Conservation (phyloP, 2,797 vertebrate genomes). For the Hyperoplus immaculatus region DNA sequence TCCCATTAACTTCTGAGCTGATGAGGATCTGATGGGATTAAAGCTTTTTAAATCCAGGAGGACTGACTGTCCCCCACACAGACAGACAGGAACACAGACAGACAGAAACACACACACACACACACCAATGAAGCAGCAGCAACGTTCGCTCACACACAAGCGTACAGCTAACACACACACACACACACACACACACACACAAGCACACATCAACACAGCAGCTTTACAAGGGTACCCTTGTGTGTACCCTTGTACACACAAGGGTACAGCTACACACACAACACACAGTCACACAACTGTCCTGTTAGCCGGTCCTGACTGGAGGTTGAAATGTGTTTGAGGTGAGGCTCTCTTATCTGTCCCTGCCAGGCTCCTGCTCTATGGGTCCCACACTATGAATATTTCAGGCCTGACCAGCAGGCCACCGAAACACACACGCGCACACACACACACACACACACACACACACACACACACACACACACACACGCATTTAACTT, state of each 20-base stretch:
- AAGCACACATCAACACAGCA: conserved; percentile 14
- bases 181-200: conserved; percentile 26
- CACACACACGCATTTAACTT: conserved; percentile 51
- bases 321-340: conserved; percentile 43
- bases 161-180: conserved; percentile 9
- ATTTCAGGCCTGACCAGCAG: conserved; percentile 49
- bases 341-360: conserved; percentile 71
- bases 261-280: neutral
- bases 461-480: conserved; percentile 44
- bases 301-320: conserved; percentile 36
- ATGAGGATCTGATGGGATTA: conserved; percentile 73
- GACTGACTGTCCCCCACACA: conserved; percentile 43
- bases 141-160: neutral
- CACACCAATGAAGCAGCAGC: conserved; percentile 9
- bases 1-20: conserved; percentile 68
- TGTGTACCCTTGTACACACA: too few species aligned
- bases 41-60: conserved; percentile 71
- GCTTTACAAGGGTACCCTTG: neutral
- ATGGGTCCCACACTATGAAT: conserved; percentile 54
- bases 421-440: conserved; percentile 22
- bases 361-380: conserved; percentile 51
- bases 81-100: neutral
- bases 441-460: conserved; percentile 53
- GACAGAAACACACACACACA: conserved; percentile 6
- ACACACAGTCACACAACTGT: conserved; percentile 31